phyloP scores from a whole-genome alignment of 2,113 vertebrate genomes.

The Stictonetta naevosa region DNA sequence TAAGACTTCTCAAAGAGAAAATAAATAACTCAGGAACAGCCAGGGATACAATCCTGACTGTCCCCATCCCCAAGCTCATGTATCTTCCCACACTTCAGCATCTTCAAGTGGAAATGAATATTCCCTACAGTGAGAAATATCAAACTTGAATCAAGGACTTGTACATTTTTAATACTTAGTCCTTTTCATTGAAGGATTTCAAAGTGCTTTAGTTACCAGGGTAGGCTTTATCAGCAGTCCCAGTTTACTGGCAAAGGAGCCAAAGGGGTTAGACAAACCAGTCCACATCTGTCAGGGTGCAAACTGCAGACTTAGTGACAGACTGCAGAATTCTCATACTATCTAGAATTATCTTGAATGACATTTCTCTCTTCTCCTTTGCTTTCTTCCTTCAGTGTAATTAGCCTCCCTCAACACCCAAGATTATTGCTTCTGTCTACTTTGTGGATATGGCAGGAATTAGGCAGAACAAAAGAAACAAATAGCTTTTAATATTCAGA shows the following conservation, averaged over 20 bases:
- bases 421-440: not conserved
- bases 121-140: not conserved
- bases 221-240: not conserved
- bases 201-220: not conserved
- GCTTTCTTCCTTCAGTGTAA: not conserved
- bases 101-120: not conserved
- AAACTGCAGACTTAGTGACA: not conserved
- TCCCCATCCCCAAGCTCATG: not conserved
- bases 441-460: not conserved
- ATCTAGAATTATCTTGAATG: not conserved
- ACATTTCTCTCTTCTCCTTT: not conserved
- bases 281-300: accelerated
- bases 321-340: not conserved
- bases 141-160: not conserved
- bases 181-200: not conserved
- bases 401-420: not conserved
- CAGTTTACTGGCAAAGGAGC: not conserved
- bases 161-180: not conserved
- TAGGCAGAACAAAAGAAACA: not conserved
- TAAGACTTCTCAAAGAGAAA: conserved; percentile 6
- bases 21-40: conserved; percentile 42
- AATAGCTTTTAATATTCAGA: not conserved
- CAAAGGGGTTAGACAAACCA: not conserved
- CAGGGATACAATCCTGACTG: not conserved
- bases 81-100: not conserved